Conservation (phyloP, 2,113 vertebrate genomes). For the Pachycephala philippinensis region DNA sequence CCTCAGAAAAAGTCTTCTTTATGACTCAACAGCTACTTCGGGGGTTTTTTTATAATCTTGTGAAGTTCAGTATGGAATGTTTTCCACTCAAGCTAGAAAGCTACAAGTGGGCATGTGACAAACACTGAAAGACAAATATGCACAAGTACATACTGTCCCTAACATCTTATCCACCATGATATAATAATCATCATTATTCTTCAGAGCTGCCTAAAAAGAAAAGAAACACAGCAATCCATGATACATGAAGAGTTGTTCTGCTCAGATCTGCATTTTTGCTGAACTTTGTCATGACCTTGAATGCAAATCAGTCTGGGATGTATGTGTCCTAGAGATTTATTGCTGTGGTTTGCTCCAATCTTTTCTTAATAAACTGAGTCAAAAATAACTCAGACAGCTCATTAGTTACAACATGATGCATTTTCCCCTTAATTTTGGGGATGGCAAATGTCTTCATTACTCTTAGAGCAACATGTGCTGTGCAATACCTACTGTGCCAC, state of each 20-base stretch:
- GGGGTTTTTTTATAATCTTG: not conserved
- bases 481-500: not conserved
- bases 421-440: not conserved
- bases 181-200: not conserved
- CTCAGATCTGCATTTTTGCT: constrained; percentile 18
- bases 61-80: not conserved
- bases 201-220: not conserved
- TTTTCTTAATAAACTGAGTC: constrained; percentile 42
- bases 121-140: not conserved
- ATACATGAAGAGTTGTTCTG: not conserved
- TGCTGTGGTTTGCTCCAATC: constrained; percentile 6
- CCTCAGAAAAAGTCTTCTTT: not conserved
- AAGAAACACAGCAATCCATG: not conserved
- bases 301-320: constrained; percentile 25
- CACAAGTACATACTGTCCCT: not conserved
- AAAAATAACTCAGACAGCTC: constrained; percentile 48
- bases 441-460: constrained; percentile 1
- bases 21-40: not conserved
- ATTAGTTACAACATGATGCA: constrained; percentile 4
- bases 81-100: not conserved
- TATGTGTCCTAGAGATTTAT: constrained; percentile 28
- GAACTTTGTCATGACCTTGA: constrained; percentile 33
- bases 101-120: not conserved
- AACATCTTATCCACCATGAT: not conserved
- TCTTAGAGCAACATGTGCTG: not conserved